These are phyloP conservation scores for Drosophila dunni DNA, from an alignment of 1,140 invertebrate species.

Conservation along the genomic window DNA sequence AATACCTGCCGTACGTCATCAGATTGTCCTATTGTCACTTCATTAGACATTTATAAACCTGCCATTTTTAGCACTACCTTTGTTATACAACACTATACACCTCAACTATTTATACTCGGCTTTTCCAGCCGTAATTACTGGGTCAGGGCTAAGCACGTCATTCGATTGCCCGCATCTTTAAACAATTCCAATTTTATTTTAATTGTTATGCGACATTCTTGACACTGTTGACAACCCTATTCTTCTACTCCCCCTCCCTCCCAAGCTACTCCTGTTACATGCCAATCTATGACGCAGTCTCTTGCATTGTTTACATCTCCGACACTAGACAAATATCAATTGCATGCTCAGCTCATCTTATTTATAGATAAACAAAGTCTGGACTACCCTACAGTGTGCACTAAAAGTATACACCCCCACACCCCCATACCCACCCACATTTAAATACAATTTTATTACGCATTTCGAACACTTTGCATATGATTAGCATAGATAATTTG, in stretches of 20 bases:
- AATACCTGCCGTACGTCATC: neutral
- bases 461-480: constrained; percentile 39
- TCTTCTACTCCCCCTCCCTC: neutral
- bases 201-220: constrained; percentile 33
- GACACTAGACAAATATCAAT: constrained; percentile 37
- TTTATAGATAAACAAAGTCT: constrained; percentile 43
- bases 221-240: constrained; percentile 7
- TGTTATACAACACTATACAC: too few species aligned
- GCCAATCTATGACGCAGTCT: constrained; percentile 33
- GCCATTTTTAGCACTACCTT: too few species aligned
- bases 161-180: constrained; percentile 44
- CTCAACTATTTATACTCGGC: neutral
- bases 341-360: constrained; percentile 20
- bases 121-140: constrained; percentile 15
- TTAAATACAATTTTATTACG: constrained; percentile 25
- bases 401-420: neutral
- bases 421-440: constrained; percentile 2
- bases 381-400: neutral
- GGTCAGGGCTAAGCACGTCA: constrained; percentile 46
- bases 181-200: constrained; percentile 19
- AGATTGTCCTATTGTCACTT: too few species aligned
- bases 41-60: too few species aligned
- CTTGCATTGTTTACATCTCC: constrained; percentile 19
- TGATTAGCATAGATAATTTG: constrained; percentile 71
- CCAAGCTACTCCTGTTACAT: neutral